Percentiles rank a stretch among this genome's conserved stretches.
phyloP scores from a whole-genome alignment of 2,888 invertebrate genomes.

The Lasioglossum villosulum region DNA sequence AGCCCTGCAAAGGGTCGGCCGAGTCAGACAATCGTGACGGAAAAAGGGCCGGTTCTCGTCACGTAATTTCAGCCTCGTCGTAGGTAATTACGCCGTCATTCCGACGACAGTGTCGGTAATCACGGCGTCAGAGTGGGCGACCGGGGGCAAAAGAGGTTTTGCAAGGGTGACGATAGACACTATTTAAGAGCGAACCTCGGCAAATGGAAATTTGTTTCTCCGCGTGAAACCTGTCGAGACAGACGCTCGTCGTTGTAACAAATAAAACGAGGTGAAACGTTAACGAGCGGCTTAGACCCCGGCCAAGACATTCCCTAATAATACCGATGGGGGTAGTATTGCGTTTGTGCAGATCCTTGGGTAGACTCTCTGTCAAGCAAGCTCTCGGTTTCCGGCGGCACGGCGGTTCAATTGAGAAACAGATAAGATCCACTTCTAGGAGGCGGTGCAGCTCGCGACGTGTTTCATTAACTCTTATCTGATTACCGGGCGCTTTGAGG shows the following conservation, averaged over 20 bases:
- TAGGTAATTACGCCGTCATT: conserved; percentile 59
- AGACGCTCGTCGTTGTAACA: conserved; percentile 25
- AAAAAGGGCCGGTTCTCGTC: not conserved
- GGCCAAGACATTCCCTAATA: conserved; percentile 42
- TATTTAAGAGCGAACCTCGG: conserved; percentile 26
- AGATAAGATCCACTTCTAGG: not conserved
- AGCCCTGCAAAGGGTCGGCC: not conserved
- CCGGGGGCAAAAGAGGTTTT: not conserved
- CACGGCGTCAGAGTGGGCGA: not conserved
- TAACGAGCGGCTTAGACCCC: conserved; percentile 46
- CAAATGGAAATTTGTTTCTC: conserved; percentile 40
- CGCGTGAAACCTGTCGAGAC: conserved; percentile 11
- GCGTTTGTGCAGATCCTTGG: not conserved
- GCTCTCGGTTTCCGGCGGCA: not conserved
- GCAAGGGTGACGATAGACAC: conserved; percentile 12
- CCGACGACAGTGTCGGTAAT: conserved; percentile 38
- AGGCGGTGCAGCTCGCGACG: not conserved
- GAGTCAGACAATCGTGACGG: not conserved
- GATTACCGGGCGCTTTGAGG: conserved; percentile 4
- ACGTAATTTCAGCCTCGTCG: conserved; percentile 36
- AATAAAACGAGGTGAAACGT: conserved; percentile 53
- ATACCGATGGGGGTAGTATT: conserved; percentile 50
- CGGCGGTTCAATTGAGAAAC: conserved; percentile 6
- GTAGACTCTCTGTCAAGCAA: not conserved
- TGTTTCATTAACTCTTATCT: conserved; percentile 22